A percentile compares a stretch with the other conserved stretches of the same genome.
These are phyloP conservation scores for Eueides isabella DNA, from an alignment of 1,140 invertebrate genomes.

Conservation along the genomic window DNA sequence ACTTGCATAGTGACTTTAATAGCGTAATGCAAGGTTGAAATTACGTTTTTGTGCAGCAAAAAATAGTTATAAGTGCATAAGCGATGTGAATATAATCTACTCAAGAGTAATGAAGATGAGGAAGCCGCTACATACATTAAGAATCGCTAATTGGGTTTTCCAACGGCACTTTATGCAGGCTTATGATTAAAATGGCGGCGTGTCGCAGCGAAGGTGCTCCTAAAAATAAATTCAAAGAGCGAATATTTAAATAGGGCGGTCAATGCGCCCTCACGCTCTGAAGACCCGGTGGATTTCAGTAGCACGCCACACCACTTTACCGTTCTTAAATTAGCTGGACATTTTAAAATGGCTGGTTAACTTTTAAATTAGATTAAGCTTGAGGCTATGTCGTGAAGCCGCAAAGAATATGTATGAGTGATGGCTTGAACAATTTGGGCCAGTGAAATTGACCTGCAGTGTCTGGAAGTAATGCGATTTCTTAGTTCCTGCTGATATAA, in stretches of 20 bases:
- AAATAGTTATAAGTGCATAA: slow-evolving; percentile 14
- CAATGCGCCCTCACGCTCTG: slow-evolving; percentile 67
- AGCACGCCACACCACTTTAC: slow-evolving; percentile 41
- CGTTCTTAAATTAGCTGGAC: slow-evolving; percentile 56
- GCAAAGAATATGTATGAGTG: slow-evolving; percentile 76
- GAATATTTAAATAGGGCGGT: slow-evolving; percentile 67
- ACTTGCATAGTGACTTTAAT: not conserved
- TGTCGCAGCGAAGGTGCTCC: slow-evolving; percentile 42
- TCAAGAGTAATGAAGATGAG: slow-evolving; percentile 25
- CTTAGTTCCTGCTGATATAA: slow-evolving; percentile 65
- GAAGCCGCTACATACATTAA: slow-evolving; percentile 38
- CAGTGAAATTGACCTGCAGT: slow-evolving; percentile 42
- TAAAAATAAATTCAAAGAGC: slow-evolving; percentile 66
- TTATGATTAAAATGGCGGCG: slow-evolving; percentile 51
- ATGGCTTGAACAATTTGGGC: slow-evolving; percentile 62
- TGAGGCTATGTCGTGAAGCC: slow-evolving; percentile 68
- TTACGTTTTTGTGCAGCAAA: not conserved
- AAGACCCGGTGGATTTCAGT: slow-evolving; percentile 58
- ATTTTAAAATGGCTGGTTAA: slow-evolving; percentile 66
- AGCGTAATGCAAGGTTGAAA: slow-evolving; percentile 15
- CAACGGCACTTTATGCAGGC: slow-evolving; percentile 49
- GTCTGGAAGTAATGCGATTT: slow-evolving; percentile 67
- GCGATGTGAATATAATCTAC: slow-evolving; percentile 1
- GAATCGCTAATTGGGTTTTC: slow-evolving; percentile 50
- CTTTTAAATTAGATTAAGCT: slow-evolving; percentile 77